A percentile compares a stretch with the other conserved stretches of the same genome.
Conservation (phyloP, 2,113 vertebrate species). For the Probosciger aterrimus region DNA sequence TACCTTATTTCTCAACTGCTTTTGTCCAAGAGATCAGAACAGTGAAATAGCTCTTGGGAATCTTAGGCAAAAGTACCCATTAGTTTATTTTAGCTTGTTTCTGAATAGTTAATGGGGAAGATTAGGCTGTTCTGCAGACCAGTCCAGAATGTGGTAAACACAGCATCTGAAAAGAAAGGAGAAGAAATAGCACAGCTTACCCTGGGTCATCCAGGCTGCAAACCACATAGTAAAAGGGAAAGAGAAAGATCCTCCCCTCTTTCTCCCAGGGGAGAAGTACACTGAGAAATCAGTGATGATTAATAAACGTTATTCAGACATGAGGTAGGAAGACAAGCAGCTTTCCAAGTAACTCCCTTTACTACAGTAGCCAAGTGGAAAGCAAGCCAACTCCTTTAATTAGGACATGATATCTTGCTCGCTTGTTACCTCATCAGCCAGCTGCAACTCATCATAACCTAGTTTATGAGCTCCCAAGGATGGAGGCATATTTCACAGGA, state of each 20-base stretch:
- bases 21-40: neutral
- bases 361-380: conserved; percentile 28
- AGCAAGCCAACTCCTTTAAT: conserved; percentile 32
- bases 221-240: neutral
- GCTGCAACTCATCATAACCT: conserved; percentile 23
- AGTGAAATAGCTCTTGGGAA: neutral
- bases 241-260: neutral
- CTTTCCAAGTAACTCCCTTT: conserved; percentile 55
- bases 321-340: conserved; percentile 31
- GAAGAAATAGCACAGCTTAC: neutral
- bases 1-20: neutral
- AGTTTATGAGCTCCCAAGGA: neutral
- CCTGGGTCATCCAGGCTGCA: conserved; percentile 3
- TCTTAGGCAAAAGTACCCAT: neutral
- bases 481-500: neutral
- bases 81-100: neutral
- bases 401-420: conserved; percentile 19
- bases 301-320: conserved; percentile 41
- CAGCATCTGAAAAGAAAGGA: neutral
- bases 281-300: neutral
- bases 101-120: neutral
- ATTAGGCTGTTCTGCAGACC: neutral
- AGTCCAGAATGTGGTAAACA: neutral
- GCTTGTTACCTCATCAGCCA: conserved; percentile 42
- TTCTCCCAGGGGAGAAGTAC: neutral